A percentile compares a stretch with the other conserved stretches of the same genome.
Evolutionary conservation across 64 coral and sea anemone genomes (phyloP).

Genomic region (Pachyseris speciosa): DNA sequence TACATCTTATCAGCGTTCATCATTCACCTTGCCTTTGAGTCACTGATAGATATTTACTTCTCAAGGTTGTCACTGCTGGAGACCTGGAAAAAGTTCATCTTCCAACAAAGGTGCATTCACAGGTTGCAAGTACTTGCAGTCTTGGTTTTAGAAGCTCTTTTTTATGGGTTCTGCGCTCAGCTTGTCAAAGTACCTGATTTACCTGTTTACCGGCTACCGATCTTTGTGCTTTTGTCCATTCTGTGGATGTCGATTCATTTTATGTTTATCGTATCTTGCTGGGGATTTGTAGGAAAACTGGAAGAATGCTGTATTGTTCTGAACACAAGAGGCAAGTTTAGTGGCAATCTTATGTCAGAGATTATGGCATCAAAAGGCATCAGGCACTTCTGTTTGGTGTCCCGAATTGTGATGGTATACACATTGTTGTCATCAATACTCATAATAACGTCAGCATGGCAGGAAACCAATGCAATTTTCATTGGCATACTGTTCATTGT

Average conservation of each 20-base stretch:
- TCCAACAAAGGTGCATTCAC: constrained; percentile 77
- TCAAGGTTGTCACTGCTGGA: constrained; percentile 91
- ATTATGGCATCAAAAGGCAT: constrained; percentile 90
- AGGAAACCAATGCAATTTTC: constrained; percentile 72
- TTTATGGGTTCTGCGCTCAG: constrained; percentile 70
- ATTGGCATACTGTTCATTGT: constrained; percentile 79
- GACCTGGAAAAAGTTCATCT: constrained; percentile 90
- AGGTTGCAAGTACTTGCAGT: constrained; percentile 65
- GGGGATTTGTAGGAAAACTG: constrained; percentile 95
- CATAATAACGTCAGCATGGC: constrained; percentile 78
- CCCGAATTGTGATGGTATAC: constrained; percentile 82
- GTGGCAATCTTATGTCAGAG: constrained; percentile 86
- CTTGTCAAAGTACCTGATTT: constrained; percentile 52
- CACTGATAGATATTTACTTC: constrained; percentile 95
- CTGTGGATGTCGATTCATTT: constrained; percentile 89
- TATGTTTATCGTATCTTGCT: constrained; percentile 89
- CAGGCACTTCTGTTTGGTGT: constrained; percentile 93
- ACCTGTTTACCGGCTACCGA: constrained; percentile 71
- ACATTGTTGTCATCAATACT: constrained; percentile 77
- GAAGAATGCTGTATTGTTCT: constrained; percentile 87
- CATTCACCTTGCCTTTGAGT: constrained; percentile 75
- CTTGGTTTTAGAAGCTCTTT: constrained; percentile 46
- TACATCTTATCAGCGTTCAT: constrained; percentile 85
- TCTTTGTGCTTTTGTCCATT: constrained; percentile 78
- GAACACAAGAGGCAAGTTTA: constrained; percentile 71